A percentile compares a stretch with the other conserved stretches of the same genome.
Conservation (phyloP, 1,140 invertebrate species). For the Oryctes rhinoceros region DNA sequence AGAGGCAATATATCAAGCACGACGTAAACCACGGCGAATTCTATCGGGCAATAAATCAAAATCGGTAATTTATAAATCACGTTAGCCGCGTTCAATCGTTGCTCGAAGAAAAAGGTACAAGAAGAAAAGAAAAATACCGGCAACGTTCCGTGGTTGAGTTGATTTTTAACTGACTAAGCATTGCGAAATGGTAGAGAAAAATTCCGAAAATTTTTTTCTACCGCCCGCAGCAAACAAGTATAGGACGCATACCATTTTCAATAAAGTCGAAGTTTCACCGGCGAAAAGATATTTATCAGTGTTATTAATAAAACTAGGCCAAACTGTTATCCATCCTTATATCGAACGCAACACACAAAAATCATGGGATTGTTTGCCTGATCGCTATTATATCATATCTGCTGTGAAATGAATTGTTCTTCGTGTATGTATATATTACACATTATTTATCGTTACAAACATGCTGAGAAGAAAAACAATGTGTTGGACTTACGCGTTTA, state of each 20-base stretch:
- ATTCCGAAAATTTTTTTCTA: neutral
- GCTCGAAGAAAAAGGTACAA: neutral
- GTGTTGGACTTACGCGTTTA: too few relatives aligned
- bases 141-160: neutral
- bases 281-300: neutral
- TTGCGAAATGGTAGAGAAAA: too few relatives aligned
- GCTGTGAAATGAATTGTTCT: neutral
- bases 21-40: slow-evolving; percentile 11
- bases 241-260: neutral
- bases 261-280: neutral
- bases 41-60: slow-evolving; percentile 10
- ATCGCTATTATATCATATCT: neutral
- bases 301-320: neutral
- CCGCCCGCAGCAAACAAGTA: neutral
- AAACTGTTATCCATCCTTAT: neutral
- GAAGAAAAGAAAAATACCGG: slow-evolving; percentile 12
- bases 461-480: too few relatives aligned
- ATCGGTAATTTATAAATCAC: slow-evolving; percentile 19
- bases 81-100: neutral
- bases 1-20: neutral
- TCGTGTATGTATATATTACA: neutral
- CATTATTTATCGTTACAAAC: too few relatives aligned
- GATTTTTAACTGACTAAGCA: slow-evolving; percentile 1
- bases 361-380: neutral
- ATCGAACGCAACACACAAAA: neutral